Evolutionary conservation across 2,113 vertebrate species (phyloP), one percentile per base, ranked within the genome.

Genomic region (Columba livia): DNA sequence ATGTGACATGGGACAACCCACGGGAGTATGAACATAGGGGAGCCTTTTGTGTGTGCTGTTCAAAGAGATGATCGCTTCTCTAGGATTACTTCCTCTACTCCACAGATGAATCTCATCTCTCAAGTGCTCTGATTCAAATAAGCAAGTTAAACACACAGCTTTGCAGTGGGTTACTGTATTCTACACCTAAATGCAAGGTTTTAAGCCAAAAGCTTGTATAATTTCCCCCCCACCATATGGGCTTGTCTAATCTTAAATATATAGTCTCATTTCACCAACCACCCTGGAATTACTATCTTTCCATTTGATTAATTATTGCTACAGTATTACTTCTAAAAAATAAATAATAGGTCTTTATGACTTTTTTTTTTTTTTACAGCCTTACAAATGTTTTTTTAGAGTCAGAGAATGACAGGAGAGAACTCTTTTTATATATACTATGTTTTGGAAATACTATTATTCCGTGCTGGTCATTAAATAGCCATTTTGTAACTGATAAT

Each of bases 191-290:
- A 70, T 23, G 47, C 7, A 60, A 71, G 9, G 8, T 29, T 85
- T 80, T 72, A 72, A 81, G 58, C 13, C 32, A 60, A 56, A 84
- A 66, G 19, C 23, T 47, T 58, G 1, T 20, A 44, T 50, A 1
- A 34, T 20, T 47, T 9, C 2, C 10, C 5, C 3, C 4, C 5
- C 14, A 8, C 15, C 1, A 2, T 5, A 47, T 1, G 1, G 0
- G 42, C 51, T 84, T 60, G 20, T 67, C 65, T 81, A 6, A 70
- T 26, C 25, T 85, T 74, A 81, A 92, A 73, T 67, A 24, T 6
- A 79, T 32, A 53, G 15, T 25, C 9, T 75, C 21, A 56, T 34
- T 85, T 79, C n/a, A 81, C n/a, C 51, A 80, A 32, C 34, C 11
- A 77, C 31, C 32, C 85, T 44, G 64, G 16, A 28, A 25, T 61